A percentile compares a stretch with the other conserved stretches of the same genome.
phyloP scores from a whole-genome alignment of 2,113 vertebrate species.

The Protobothrops mucrosquamatus region DNA sequence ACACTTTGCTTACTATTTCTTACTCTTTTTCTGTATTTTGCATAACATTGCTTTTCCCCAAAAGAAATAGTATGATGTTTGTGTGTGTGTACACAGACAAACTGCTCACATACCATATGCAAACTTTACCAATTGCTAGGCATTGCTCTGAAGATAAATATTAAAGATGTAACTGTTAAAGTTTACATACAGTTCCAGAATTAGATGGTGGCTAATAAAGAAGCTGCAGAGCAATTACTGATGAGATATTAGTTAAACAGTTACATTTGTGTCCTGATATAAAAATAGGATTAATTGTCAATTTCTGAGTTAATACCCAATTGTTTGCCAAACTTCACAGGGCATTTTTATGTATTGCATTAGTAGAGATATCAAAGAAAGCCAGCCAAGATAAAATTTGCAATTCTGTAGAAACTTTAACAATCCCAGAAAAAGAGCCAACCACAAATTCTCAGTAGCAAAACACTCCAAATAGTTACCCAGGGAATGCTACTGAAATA shows the following conservation, averaged over 20 bases:
- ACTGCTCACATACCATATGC: background rate
- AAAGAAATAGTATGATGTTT: background rate
- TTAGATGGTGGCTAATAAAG: background rate
- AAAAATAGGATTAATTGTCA: background rate
- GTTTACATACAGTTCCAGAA: background rate
- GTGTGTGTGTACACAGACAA: background rate
- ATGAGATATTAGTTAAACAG: background rate
- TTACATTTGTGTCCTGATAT: background rate
- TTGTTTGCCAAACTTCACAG: slow-evolving; percentile 8
- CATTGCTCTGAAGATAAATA: background rate
- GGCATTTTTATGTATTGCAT: background rate
- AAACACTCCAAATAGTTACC: background rate
- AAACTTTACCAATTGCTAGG: background rate
- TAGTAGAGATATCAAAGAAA: slow-evolving; percentile 5
- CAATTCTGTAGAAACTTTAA: background rate
- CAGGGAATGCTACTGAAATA: background rate
- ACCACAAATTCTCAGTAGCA: background rate
- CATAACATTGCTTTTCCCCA: background rate
- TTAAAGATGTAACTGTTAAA: background rate
- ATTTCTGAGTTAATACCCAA: background rate
- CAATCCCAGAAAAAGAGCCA: background rate
- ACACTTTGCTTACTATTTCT: background rate
- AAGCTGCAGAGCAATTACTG: background rate
- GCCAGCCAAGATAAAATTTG: accelerated
- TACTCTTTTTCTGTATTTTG: background rate